A percentile compares a stretch with the other conserved stretches of the same genome.
These are phyloP conservation scores for Frankliniella fusca DNA, from an alignment of 2,888 invertebrate genomes.

Conservation along the genomic window DNA sequence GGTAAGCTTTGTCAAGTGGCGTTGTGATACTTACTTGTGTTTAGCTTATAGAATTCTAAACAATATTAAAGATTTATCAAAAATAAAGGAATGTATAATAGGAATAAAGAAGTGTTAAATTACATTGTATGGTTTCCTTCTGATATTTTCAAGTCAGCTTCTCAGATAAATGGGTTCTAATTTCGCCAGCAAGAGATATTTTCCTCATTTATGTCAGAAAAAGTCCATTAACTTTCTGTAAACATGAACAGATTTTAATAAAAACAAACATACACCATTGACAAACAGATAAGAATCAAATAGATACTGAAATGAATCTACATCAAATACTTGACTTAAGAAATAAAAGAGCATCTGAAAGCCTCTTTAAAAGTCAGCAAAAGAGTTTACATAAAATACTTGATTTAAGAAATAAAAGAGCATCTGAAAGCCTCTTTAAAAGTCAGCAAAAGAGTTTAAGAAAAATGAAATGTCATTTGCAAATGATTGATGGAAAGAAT, in stretches of 20 bases:
- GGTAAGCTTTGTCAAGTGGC: too few relatives aligned
- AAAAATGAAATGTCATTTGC: neutral
- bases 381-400: neutral
- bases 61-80: too few relatives aligned
- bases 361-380: neutral
- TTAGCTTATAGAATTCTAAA: too few relatives aligned
- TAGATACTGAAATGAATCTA: neutral
- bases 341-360: neutral
- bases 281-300: neutral
- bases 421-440: neutral
- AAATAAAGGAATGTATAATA: too few relatives aligned
- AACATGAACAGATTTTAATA: neutral
- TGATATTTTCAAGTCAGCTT: too few relatives aligned
- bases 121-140: too few relatives aligned
- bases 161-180: too few relatives aligned
- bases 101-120: too few relatives aligned
- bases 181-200: too few relatives aligned
- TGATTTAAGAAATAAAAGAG: neutral
- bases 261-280: neutral
- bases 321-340: neutral
- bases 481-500: neutral
- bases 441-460: neutral
- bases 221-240: neutral
- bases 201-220: neutral
- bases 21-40: too few relatives aligned